A percentile compares a stretch with the other conserved stretches of the same genome.
These are phyloP conservation scores for Melieria picta DNA, from an alignment of 2,888 invertebrate genomes.

Conservation along the genomic window DNA sequence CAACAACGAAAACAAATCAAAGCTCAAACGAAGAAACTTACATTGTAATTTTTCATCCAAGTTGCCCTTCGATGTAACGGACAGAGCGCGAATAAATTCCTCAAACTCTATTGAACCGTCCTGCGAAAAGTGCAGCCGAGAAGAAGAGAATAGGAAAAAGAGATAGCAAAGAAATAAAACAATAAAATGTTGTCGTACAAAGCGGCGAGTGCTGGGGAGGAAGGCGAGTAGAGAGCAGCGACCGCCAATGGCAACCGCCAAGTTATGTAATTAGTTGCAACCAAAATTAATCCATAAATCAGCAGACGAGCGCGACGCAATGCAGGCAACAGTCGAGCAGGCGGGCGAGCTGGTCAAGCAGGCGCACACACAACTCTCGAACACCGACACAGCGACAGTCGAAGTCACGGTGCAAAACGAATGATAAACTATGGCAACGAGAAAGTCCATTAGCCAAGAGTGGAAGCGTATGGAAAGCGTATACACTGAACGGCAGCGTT, in stretches of 20 bases:
- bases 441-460: neutral
- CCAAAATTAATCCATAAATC: slow-evolving; percentile 42
- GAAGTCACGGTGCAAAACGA: neutral
- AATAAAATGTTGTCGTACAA: neutral
- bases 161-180: slow-evolving; percentile 7
- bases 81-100: slow-evolving; percentile 97
- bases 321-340: neutral
- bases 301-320: slow-evolving; percentile 23
- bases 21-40: slow-evolving; percentile 70
- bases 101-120: slow-evolving; percentile 99
- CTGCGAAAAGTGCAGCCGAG: slow-evolving; percentile 67
- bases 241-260: slow-evolving; percentile 19
- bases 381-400: neutral
- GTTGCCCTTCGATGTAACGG: slow-evolving; percentile 98
- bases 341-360: neutral
- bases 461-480: neutral
- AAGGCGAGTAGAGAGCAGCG: neutral
- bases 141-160: neutral
- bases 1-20: neutral
- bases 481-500: neutral
- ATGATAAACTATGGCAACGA: neutral
- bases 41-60: slow-evolving; percentile 98
- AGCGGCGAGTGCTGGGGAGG: neutral
- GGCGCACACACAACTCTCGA: neutral
- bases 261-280: slow-evolving; percentile 37